Evolutionary conservation across 2,888 invertebrate species (phyloP), one percentile per base, ranked within the genome.

Genomic region (Oligia strigilis): DNA sequence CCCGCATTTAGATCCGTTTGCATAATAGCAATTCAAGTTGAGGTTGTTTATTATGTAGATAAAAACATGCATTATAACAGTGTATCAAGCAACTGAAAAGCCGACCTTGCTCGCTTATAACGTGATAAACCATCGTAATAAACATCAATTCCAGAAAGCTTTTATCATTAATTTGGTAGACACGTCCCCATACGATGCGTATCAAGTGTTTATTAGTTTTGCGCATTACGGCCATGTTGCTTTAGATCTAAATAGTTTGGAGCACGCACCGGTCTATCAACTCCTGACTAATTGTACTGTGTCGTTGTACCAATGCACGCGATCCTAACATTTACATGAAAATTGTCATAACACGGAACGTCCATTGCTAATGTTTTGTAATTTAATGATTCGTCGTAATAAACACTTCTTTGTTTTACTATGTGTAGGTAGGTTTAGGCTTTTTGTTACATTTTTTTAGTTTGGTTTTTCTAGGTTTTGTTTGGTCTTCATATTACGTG

Each of bases 191-290:
- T 72, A 78, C 72, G 78, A 66, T 72, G 79, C 72, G 78, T 78
- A 77, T 81, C 55, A 81, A 85, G 83, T 89, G 79, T 89, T 78
- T 89, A 88, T 89, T 89, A 88, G 84, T 88, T 89, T 87, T 78
- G 82, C 85, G 71, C 66, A 73, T 84, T 82, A 83, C 65, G 60
- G 55, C 49, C 62, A 82, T 86, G 82, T 84, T 87, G 78, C 62
- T 74, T 75, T 78, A 75, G 85, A 84, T 80, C 72, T 78, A 69
- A 90, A 91, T 92, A 90, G 90, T 90, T 88, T 85, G 82, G 69
- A 86, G 80, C 93, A 93, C 94, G 92, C 92, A 91, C 85, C 77
- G 83, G 91, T 89, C 89, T 92, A 92, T 92, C 91, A 90, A 90
- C 91, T 90, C 84, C 67, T 79, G 83, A 76, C 85, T 92, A 91